phyloP scores from a whole-genome alignment of 1,140 invertebrate species.

The Pseudobourletiella spinata region DNA sequence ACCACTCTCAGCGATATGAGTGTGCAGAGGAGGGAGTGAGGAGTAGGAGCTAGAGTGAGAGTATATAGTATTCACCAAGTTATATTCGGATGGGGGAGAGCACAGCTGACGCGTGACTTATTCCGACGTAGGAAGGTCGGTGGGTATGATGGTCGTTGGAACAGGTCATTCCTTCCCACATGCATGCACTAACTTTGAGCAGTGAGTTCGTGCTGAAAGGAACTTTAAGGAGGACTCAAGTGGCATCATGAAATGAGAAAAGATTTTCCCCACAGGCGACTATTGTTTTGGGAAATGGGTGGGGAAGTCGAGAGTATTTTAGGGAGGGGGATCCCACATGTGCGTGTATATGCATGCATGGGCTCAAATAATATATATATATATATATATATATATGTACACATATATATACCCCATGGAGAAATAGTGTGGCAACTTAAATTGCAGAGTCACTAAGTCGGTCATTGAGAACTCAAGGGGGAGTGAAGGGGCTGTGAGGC shows the following conservation, averaged over 20 bases:
- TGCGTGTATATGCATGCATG: too few species aligned
- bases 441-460: background rate
- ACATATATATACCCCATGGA: too few species aligned
- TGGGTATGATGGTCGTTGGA: background rate
- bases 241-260: conserved; percentile 1
- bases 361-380: too few species aligned
- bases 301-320: background rate
- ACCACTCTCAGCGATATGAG: background rate
- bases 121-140: background rate
- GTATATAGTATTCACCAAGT: background rate
- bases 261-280: background rate
- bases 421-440: background rate
- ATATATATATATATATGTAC: too few species aligned
- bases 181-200: too few species aligned
- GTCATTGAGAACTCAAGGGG: background rate
- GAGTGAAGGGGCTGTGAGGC: background rate
- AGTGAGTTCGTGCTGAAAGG: background rate
- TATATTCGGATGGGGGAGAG: too few species aligned
- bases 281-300: background rate
- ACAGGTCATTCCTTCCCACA: background rate
- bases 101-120: conserved; percentile 6
- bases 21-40: background rate
- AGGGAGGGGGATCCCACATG: too few species aligned
- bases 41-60: background rate
- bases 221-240: background rate